Percentiles rank a stretch among this genome's conserved stretches.
Conservation (phyloP, 2,113 vertebrate genomes). For the Nettapus auritus region DNA sequence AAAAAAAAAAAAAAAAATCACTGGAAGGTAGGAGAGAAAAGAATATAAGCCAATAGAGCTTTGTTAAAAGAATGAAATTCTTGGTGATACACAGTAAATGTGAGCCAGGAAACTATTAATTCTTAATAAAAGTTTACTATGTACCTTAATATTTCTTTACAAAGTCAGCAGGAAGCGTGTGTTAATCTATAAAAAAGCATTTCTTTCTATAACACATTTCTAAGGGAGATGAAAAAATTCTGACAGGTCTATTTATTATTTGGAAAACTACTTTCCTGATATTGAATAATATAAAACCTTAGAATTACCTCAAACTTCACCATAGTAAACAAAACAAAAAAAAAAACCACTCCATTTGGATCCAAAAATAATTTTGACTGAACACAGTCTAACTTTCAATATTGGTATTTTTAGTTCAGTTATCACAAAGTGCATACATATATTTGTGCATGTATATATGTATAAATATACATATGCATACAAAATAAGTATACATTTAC, state of each 20-base stretch:
- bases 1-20: background rate
- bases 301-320: background rate
- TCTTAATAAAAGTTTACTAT: slow-evolving; percentile 54
- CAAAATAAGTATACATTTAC: accelerated
- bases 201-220: background rate
- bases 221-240: background rate
- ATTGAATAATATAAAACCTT: background rate
- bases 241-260: background rate
- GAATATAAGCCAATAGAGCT: background rate
- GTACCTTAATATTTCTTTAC: slow-evolving; percentile 24
- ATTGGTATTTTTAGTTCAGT: background rate
- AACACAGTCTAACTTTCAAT: background rate
- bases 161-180: slow-evolving; percentile 41
- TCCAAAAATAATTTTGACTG: background rate
- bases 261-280: background rate
- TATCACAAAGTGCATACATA: accelerated
- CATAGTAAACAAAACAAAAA: background rate
- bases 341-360: background rate
- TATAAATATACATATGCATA: accelerated
- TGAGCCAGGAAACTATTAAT: slow-evolving; percentile 46
- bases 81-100: slow-evolving; percentile 24
- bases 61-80: slow-evolving; percentile 44
- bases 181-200: background rate
- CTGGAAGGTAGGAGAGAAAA: background rate
- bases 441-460: accelerated